phyloP scores from a whole-genome alignment of 1,140 invertebrate genomes.

The Apis laboriosa region DNA sequence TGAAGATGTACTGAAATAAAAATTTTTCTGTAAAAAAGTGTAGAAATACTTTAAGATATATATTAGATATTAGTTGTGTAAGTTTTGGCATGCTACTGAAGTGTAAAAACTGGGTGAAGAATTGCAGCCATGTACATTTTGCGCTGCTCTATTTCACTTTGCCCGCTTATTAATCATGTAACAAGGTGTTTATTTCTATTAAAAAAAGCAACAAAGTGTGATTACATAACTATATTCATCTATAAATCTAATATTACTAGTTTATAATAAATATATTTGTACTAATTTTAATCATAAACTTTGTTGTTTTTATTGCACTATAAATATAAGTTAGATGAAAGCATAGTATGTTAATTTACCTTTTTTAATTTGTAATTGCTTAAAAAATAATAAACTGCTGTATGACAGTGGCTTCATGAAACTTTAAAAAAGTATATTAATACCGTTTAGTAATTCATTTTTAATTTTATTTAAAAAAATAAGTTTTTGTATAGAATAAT shows the following conservation, averaged over 20 bases:
- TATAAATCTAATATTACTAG: constrained; percentile 64
- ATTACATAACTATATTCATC: constrained; percentile 63
- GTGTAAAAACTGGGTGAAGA: constrained; percentile 56
- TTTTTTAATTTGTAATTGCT: constrained; percentile 65
- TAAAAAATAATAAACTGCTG: constrained; percentile 63
- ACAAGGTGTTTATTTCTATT: constrained; percentile 62
- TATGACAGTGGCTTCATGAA: constrained; percentile 59
- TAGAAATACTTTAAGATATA: constrained; percentile 41
- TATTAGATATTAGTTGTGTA: constrained; percentile 41
- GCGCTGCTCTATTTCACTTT: constrained; percentile 50
- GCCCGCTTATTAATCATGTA: constrained; percentile 59
- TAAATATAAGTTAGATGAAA: constrained; percentile 62
- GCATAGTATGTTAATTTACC: constrained; percentile 58
- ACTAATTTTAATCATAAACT: constrained; percentile 70
- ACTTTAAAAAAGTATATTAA: constrained; percentile 24
- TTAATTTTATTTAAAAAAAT: constrained; percentile 9
- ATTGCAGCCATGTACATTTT: constrained; percentile 45
- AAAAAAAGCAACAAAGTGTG: constrained; percentile 66
- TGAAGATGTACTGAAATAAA: constrained; percentile 24
- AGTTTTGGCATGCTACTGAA: constrained; percentile 48
- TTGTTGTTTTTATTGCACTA: constrained; percentile 70
- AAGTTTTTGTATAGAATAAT: neutral
- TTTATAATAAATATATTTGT: constrained; percentile 70
- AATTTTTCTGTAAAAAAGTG: constrained; percentile 51
- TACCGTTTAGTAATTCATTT: constrained; percentile 23